Evolutionary conservation across 2,888 invertebrate genomes (phyloP).

Genomic region (Yponomeuta malinellus): DNA sequence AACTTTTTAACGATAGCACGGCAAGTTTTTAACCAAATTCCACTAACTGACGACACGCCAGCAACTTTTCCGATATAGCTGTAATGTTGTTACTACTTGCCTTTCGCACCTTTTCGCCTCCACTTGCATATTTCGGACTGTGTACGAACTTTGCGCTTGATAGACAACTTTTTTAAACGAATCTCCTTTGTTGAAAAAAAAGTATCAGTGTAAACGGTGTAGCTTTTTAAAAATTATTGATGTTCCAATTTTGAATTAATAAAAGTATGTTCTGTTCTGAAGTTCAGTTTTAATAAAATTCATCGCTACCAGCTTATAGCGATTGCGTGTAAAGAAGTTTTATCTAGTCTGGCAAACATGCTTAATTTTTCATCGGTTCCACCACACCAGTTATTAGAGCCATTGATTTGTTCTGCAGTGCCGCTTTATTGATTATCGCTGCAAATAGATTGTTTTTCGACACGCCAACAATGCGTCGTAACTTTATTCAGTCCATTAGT

Average conservation of each 20-base stretch:
- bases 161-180: conserved; percentile 9
- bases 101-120: conserved; percentile 16
- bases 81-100: conserved; percentile 17
- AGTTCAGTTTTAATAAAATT: conserved; percentile 6
- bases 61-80: conserved; percentile 21
- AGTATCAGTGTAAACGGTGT: neutral
- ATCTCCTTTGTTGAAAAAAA: conserved; percentile 1
- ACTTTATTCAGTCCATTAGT: conserved; percentile 7
- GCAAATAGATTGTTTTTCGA: conserved; percentile 52
- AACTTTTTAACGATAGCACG: conserved; percentile 70
- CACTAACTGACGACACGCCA: conserved; percentile 40
- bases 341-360: neutral
- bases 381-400: conserved; percentile 45
- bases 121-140: conserved; percentile 10
- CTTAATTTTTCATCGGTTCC: conserved; percentile 40
- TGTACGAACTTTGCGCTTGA: conserved; percentile 8
- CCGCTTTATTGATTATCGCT: conserved; percentile 61
- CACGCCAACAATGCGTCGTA: conserved; percentile 43
- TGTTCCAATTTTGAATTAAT: neutral
- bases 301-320: neutral
- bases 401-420: conserved; percentile 63
- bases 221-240: neutral
- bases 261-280: neutral
- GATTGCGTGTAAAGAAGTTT: conserved; percentile 31
- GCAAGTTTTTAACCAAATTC: conserved; percentile 70